A percentile compares a stretch with the other conserved stretches of the same genome.
Conservation (phyloP, 2,888 invertebrate genomes). For the Catocala nupta region DNA sequence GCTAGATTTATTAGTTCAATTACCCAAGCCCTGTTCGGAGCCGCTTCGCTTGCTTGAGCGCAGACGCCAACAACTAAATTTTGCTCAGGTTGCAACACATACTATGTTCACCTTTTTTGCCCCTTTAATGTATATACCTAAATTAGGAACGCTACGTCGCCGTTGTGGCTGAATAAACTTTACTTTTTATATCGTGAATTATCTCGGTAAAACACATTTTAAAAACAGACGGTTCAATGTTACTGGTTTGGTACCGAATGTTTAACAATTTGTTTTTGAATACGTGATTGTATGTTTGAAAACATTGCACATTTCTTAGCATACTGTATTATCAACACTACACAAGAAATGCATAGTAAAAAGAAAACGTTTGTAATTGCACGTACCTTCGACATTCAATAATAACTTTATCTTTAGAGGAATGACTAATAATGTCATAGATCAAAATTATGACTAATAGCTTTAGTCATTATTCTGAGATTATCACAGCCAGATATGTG, state of each 20-base stretch:
- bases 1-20: conserved; percentile 87
- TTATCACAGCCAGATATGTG: too few species aligned
- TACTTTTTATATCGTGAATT: conserved; percentile 24
- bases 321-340: too few species aligned
- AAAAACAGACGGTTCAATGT: background rate
- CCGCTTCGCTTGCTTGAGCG: conserved; percentile 76
- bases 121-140: conserved; percentile 53
- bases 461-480: too few species aligned
- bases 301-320: conserved; percentile 8
- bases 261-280: conserved; percentile 9
- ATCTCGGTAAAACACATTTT: conserved; percentile 14
- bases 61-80: conserved; percentile 82
- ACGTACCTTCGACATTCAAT: too few species aligned
- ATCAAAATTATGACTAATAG: too few species aligned
- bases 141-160: conserved; percentile 46
- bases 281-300: conserved; percentile 14
- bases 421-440: too few species aligned
- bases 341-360: too few species aligned
- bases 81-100: conserved; percentile 72
- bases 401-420: too few species aligned
- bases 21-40: conserved; percentile 79
- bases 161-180: conserved; percentile 28
- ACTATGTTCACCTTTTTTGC: conserved; percentile 59
- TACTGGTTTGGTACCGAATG: conserved; percentile 2
- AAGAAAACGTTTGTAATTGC: too few species aligned